Conservation (phyloP, 2,888 invertebrate species). For the Drosophila falleni region DNA sequence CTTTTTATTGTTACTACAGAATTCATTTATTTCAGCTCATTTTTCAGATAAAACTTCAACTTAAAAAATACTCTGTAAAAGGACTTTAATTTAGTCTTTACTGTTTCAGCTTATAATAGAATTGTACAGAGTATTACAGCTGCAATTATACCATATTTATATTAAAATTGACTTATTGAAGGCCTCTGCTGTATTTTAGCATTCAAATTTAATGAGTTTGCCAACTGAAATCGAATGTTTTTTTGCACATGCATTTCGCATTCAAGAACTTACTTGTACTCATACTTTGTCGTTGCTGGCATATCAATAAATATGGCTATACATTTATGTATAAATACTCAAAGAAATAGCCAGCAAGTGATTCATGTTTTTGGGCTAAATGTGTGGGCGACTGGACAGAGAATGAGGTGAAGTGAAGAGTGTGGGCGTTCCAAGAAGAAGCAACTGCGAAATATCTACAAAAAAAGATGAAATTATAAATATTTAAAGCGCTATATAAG, state of each 20-base stretch:
- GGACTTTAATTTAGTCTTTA: too few species aligned
- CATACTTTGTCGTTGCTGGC: constrained; percentile 30
- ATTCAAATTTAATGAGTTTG: constrained; percentile 32
- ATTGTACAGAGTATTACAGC: too few species aligned
- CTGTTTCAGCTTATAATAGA: too few species aligned
- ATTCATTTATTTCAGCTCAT: neutral
- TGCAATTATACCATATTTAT: neutral
- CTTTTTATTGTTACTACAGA: too few species aligned
- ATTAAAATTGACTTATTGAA: neutral
- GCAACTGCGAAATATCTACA: constrained; percentile 63
- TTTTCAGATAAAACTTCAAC: too few species aligned
- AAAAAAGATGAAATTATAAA: constrained; percentile 34
- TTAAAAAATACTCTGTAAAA: too few species aligned
- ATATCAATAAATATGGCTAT: constrained; percentile 40
- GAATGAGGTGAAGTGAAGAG: constrained; percentile 9
- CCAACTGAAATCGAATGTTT: constrained; percentile 28
- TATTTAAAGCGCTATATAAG: constrained; percentile 21
- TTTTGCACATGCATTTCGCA: constrained; percentile 15
- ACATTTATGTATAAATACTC: constrained; percentile 63
- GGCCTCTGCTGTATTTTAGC: constrained; percentile 6
- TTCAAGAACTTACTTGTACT: constrained; percentile 5
- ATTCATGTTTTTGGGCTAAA: constrained; percentile 46
- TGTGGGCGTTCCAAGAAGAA: constrained; percentile 15
- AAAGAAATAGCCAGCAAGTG: constrained; percentile 37
- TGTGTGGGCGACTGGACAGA: constrained; percentile 65